Evolutionary conservation across 1,140 invertebrate genomes (phyloP).

Genomic region (Hylaeus anthracinus): DNA sequence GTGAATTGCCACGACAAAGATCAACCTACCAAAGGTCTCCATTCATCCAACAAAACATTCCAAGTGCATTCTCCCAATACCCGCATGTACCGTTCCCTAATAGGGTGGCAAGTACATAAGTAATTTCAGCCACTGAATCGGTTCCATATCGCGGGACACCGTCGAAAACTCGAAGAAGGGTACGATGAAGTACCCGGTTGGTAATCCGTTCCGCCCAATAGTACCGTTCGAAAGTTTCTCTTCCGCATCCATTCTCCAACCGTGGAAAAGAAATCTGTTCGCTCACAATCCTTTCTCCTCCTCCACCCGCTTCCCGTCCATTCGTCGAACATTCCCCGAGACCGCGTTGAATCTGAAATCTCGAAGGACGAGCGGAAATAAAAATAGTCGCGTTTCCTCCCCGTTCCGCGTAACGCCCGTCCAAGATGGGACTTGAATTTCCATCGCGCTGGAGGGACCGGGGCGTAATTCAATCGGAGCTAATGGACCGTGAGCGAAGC

Average conservation of each 20-base stretch:
- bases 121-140: conserved; percentile 14
- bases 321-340: too few species aligned
- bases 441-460: conserved; percentile 6
- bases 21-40: too few species aligned
- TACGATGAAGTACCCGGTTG: neutral
- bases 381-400: conserved; percentile 24
- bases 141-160: neutral
- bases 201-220: neutral
- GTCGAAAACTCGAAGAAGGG: neutral
- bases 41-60: too few species aligned
- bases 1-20: too few species aligned
- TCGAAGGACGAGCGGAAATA: neutral
- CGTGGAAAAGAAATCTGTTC: neutral
- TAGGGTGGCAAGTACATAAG: neutral
- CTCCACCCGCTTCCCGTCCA: neutral
- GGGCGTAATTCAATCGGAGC: conserved; percentile 52
- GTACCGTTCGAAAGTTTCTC: neutral
- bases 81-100: neutral
- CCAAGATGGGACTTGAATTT: conserved; percentile 21
- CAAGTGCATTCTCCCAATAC: too few species aligned
- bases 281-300: neutral
- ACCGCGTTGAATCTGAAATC: neutral
- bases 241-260: neutral
- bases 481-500: conserved; percentile 36
- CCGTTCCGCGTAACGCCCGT: conserved; percentile 10